Conservation (phyloP, 2,888 invertebrate species). For the Melanotus villosus region DNA sequence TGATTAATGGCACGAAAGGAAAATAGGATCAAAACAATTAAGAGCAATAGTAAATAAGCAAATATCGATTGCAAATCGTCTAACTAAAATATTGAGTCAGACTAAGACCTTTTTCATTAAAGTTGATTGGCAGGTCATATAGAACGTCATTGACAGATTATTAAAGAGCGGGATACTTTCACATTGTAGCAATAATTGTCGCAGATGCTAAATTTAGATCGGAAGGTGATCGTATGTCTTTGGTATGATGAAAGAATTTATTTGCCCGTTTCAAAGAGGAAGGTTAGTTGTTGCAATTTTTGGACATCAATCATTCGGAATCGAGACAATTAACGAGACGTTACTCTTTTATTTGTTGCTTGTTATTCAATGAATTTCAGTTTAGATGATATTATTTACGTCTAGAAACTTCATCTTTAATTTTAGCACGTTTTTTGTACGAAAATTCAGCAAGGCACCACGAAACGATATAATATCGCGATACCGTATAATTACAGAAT, state of each 20-base stretch:
- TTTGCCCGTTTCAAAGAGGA: not conserved
- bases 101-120: slow-evolving; percentile 33
- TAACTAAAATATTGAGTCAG: slow-evolving; percentile 40
- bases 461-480: no score
- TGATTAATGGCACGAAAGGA: not conserved
- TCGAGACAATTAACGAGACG: no score
- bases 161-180: slow-evolving; percentile 38
- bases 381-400: no score
- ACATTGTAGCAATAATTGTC: slow-evolving; percentile 34
- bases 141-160: slow-evolving; percentile 38
- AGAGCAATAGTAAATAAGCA: slow-evolving; percentile 9
- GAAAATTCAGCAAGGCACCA: no score
- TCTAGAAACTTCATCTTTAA: no score
- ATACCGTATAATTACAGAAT: no score
- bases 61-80: slow-evolving; percentile 27
- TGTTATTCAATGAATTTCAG: no score
- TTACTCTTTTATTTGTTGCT: no score
- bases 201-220: slow-evolving; percentile 36
- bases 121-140: slow-evolving; percentile 40
- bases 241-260: slow-evolving; percentile 3
- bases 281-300: not conserved
- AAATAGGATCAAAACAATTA: slow-evolving; percentile 24
- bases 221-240: slow-evolving; percentile 33
- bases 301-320: not conserved
- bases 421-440: no score